Percentiles rank a stretch among this genome's conserved stretches.
phyloP scores from a whole-genome alignment of 2,797 vertebrate genomes.

The Babyrousa celebensis region DNA sequence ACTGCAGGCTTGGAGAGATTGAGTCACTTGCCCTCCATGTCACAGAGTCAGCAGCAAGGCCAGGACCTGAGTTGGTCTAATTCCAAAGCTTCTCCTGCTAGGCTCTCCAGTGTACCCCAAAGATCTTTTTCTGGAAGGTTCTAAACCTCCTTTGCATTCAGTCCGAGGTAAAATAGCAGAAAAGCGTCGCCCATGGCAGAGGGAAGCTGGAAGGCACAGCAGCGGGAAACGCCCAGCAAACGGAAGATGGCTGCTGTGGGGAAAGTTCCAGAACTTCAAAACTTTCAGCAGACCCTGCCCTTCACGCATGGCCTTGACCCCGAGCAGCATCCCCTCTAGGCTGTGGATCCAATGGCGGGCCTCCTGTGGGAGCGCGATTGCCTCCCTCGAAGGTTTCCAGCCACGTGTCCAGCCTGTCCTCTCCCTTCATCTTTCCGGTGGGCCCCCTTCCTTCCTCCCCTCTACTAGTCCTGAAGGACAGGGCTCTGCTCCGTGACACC shows the following conservation, averaged over 20 bases:
- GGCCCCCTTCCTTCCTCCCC: background rate
- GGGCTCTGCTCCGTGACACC: background rate
- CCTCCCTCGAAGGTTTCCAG: background rate
- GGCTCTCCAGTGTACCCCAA: background rate
- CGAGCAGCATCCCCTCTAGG: background rate
- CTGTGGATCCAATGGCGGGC: fast-evolving
- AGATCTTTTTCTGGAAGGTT: background rate
- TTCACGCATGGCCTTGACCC: fast-evolving
- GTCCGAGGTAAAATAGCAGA: background rate
- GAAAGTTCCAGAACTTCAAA: too few relatives aligned
- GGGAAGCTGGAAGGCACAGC: background rate
- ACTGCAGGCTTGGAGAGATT: background rate
- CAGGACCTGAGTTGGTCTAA: background rate
- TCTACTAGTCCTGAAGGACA: background rate
- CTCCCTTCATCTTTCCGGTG: background rate
- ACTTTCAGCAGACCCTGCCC: too few relatives aligned
- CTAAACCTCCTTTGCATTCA: background rate
- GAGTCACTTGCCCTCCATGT: background rate
- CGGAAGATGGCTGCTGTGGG: background rate
- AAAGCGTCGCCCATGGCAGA: background rate
- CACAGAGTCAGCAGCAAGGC: background rate
- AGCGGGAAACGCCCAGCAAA: background rate
- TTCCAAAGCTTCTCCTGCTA: background rate
- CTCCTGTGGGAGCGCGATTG: fast-evolving
- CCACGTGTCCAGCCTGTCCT: background rate